Evolutionary conservation across 2,797 vertebrate genomes (phyloP).

Genomic region (Zalophus californianus): DNA sequence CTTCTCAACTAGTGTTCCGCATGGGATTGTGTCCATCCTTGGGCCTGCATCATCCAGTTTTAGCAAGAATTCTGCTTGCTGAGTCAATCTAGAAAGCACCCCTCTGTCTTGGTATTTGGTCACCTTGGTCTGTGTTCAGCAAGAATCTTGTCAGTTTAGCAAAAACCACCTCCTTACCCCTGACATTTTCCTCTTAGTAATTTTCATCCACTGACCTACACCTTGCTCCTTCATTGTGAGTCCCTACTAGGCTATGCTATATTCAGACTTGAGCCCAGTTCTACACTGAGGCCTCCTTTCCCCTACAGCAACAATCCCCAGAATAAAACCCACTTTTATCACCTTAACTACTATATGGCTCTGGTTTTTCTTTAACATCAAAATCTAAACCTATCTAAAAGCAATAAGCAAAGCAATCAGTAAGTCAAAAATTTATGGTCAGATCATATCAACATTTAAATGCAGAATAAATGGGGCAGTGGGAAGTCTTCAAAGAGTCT

Average conservation of each 20-base stretch:
- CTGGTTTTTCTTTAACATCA: background rate
- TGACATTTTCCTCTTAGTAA: background rate
- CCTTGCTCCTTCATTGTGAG: background rate
- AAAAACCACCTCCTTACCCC: background rate
- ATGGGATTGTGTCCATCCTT: background rate
- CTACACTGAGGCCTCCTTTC: background rate
- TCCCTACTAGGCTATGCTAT: background rate
- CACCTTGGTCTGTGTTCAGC: background rate
- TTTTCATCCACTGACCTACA: background rate
- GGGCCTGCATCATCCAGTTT: background rate
- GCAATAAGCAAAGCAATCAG: background rate
- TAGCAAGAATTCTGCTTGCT: background rate
- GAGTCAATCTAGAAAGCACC: background rate
- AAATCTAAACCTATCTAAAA: background rate
- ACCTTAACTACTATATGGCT: background rate
- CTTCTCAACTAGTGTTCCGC: background rate
- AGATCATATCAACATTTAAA: background rate
- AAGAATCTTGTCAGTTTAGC: background rate
- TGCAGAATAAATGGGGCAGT: background rate
- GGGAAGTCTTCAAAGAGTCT: background rate
- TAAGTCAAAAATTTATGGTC: background rate
- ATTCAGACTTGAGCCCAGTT: background rate
- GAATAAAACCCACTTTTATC: background rate
- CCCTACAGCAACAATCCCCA: no score
- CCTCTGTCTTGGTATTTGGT: background rate